Evolutionary conservation across 2,113 vertebrate species (phyloP), one percentile per base, ranked within the genome.

Genomic region (Labeo rohita): DNA sequence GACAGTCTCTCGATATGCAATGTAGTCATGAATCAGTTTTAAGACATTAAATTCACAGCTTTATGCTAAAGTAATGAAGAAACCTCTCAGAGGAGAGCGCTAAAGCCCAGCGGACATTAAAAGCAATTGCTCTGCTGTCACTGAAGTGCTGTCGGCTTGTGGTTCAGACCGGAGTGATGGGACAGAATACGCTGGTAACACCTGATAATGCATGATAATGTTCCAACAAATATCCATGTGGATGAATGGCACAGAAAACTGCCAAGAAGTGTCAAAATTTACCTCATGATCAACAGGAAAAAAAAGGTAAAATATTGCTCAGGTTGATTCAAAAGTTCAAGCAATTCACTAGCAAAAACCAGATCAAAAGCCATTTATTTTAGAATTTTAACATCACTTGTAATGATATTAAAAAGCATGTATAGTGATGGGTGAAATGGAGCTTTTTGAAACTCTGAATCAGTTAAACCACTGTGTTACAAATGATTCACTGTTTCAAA

Each of bases 61-160:
- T 82, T 52, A 68, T 16, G 63, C 68, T 52, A 52, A 82, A 52
- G 63, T 82, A 68, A 82, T 82, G 80, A 82, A 70, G 59, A 81
- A 86, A 50, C 54, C 23, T 65, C 78, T 74, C 66, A 36, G 39
- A 73, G 78, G 78, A 65, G 68, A 49, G 50, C 50, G 7, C 28
- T 23, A 47, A 80, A 72, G 23, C 63, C 78, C 85, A n/a, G 43
- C 11, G 78, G 85, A 80, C 68, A n/a, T 72, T 70, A 74, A 72
- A 79, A 66, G 85, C 23, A 80, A 78, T 74, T 80, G 84, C 65
- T 45, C 23, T 54, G 84, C 79, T 88, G 85, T 65, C 80, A 75
- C 39, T 66, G 56, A 61, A 72, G 70, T 68, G 77, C 80, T 81
- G 73, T 61, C 4, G 68, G 66, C 66, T 70, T 70, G 66, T 54